phyloP scores from a whole-genome alignment of 2,113 vertebrate species.

The Gobio gobio region DNA sequence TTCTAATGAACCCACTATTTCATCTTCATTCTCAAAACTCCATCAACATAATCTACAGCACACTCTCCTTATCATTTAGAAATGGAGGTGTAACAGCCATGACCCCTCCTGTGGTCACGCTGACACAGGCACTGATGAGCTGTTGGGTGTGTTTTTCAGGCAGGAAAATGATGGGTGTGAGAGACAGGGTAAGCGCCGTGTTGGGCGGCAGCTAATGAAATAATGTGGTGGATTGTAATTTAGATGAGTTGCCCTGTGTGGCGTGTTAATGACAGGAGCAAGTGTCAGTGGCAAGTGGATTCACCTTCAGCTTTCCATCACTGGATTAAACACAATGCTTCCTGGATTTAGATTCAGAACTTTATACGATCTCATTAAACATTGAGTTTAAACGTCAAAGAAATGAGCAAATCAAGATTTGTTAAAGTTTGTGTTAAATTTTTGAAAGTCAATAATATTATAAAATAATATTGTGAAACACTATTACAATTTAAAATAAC shows the following conservation, averaged over 20 bases:
- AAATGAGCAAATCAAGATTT: background rate
- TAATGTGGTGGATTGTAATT: slow-evolving; percentile 88
- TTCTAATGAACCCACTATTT: background rate
- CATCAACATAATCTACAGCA: background rate
- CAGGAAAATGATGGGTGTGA: background rate
- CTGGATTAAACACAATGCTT: slow-evolving; percentile 93
- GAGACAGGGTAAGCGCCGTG: slow-evolving; percentile 76
- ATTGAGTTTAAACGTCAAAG: background rate
- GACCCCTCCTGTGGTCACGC: background rate
- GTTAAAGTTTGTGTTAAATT: background rate
- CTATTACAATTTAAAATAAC: background rate
- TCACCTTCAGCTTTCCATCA: slow-evolving; percentile 97
- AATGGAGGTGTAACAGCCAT: slow-evolving; percentile 2
- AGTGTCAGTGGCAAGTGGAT: slow-evolving; percentile 63
- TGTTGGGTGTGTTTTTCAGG: background rate
- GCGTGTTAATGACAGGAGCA: slow-evolving; percentile 90
- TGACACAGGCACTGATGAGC: background rate
- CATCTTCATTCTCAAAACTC: background rate
- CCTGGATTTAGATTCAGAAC: background rate
- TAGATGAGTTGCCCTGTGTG: slow-evolving; percentile 86
- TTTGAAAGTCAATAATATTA: too few relatives aligned
- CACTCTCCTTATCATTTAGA: background rate
- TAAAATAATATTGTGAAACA: background rate
- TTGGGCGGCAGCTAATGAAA: slow-evolving; percentile 84
- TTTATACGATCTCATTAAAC: background rate